These are phyloP conservation scores for Agrotis clavis DNA, from an alignment of 2,888 invertebrate species.

Conservation along the genomic window DNA sequence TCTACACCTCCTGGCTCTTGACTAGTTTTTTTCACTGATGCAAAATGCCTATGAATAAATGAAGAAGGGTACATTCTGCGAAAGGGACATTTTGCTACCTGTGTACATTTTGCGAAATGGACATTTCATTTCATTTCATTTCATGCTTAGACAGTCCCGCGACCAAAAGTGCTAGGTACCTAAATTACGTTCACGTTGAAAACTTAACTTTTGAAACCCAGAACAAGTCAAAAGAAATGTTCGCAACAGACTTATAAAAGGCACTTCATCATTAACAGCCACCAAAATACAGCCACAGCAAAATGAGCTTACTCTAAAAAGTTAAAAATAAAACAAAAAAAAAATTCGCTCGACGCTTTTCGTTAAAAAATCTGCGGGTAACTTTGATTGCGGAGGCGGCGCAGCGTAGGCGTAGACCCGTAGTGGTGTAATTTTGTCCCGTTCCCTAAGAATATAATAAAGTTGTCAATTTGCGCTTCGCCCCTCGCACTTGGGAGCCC, in stretches of 20 bases:
- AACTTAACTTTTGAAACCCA: neutral
- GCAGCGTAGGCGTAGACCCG: conserved; percentile 43
- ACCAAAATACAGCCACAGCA: conserved; percentile 28
- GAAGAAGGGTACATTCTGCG: no score
- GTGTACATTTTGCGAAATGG: no score
- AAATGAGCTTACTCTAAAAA: conserved; percentile 42
- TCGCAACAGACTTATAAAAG: conserved; percentile 17
- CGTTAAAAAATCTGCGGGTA: conserved; percentile 59
- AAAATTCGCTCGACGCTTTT: conserved; percentile 37
- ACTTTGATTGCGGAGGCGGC: conserved; percentile 64
- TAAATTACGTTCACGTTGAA: neutral
- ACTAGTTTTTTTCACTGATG: no score
- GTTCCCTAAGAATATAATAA: conserved; percentile 74
- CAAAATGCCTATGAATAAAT: no score
- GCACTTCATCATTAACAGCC: conserved; percentile 12
- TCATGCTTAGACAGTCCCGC: no score
- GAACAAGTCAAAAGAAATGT: conserved; percentile 10
- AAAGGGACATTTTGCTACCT: no score
- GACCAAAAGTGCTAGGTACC: neutral
- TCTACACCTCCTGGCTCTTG: no score
- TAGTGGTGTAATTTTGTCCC: conserved; percentile 62
- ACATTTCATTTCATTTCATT: no score
- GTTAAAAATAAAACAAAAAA: conserved; percentile 21
- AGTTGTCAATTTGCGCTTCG: conserved; percentile 73
- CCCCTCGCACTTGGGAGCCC: conserved; percentile 56